Evolutionary conservation across 1,140 invertebrate genomes (phyloP).

Genomic region (Sarcophaga bullata): DNA sequence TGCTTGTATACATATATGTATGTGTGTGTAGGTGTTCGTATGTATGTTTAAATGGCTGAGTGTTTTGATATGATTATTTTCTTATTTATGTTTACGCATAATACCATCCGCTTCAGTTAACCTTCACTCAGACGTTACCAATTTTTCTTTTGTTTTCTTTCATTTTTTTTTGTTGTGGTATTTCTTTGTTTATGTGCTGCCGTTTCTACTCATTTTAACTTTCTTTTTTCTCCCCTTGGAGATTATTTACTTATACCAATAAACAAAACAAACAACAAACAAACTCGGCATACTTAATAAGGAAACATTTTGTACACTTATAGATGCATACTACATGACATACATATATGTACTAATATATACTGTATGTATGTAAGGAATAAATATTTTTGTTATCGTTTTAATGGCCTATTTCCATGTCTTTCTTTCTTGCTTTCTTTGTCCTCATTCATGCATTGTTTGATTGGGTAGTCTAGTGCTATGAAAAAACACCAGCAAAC

Average conservation of each 20-base stretch:
- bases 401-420: not conserved
- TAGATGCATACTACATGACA: too few relatives aligned
- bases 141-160: not conserved
- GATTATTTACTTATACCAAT: not conserved
- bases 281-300: too few relatives aligned
- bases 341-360: not conserved
- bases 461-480: not conserved
- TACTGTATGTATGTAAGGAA: not conserved
- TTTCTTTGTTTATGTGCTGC: too few relatives aligned
- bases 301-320: too few relatives aligned
- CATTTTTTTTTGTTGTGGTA: too few relatives aligned
- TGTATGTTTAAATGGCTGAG: not conserved
- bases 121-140: not conserved
- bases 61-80: slow-evolving; percentile 31
- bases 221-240: not conserved
- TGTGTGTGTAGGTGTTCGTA: not conserved
- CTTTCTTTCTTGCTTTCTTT: not conserved
- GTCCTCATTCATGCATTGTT: not conserved
- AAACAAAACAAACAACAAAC: too few relatives aligned
- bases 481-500: not conserved
- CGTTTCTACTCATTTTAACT: too few relatives aligned
- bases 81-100: slow-evolving; percentile 24
- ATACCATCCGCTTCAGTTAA: slow-evolving; percentile 15
- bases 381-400: slow-evolving; percentile 13
- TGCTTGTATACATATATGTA: not conserved